A percentile compares a stretch with the other conserved stretches of the same genome.
Conservation (phyloP, 2,113 vertebrate species). For the Balaeniceps rex region DNA sequence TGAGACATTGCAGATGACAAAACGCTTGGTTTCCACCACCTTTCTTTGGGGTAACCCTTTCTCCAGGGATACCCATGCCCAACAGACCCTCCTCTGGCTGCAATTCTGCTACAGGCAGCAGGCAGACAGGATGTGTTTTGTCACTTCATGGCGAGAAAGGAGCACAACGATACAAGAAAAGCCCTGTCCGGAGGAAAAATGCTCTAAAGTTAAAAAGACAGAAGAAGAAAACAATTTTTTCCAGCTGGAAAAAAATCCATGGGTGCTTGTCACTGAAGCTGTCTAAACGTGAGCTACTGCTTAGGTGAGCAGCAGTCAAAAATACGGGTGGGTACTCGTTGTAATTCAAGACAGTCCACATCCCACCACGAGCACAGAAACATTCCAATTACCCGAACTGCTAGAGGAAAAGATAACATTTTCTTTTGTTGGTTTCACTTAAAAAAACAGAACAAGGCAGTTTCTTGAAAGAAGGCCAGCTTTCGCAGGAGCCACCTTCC, state of each 20-base stretch:
- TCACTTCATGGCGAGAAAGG: neutral
- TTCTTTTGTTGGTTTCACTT: conserved; percentile 6
- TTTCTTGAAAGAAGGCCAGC: neutral
- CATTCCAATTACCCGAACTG: neutral
- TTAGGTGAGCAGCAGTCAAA: neutral
- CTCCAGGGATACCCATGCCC: neutral
- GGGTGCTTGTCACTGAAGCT: neutral
- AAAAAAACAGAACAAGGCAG: neutral
- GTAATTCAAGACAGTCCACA: conserved; percentile 2
- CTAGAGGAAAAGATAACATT: conserved; percentile 31
- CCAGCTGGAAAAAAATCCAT: neutral
- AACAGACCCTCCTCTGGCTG: neutral
- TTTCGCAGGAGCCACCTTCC: neutral
- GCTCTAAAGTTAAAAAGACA: neutral
- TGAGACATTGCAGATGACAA: neutral
- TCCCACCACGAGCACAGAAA: neutral
- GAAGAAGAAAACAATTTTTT: neutral
- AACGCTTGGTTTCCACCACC: neutral
- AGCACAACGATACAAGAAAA: neutral
- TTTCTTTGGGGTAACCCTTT: neutral
- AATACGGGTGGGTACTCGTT: neutral
- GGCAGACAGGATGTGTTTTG: neutral
- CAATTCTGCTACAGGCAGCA: neutral
- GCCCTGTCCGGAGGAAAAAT: neutral
- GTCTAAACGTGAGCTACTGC: neutral